A percentile compares a stretch with the other conserved stretches of the same genome.
Conservation (phyloP, 2,797 vertebrate species). For the Gymnopithys bicolor region DNA sequence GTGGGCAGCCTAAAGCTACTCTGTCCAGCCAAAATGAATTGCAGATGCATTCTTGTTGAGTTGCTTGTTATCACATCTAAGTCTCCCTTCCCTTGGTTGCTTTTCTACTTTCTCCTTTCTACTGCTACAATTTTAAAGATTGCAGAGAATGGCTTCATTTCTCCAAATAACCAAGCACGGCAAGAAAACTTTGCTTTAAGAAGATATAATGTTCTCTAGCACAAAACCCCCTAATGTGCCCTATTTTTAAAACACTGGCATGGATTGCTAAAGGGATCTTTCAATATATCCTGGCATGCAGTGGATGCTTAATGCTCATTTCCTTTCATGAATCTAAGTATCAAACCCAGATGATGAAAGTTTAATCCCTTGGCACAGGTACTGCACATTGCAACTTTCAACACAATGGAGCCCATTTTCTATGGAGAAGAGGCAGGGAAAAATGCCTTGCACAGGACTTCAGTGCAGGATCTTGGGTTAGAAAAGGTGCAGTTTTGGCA, state of each 20-base stretch:
- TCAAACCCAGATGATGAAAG: conserved; percentile 59
- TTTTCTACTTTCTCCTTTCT: neutral
- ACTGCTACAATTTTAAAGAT: neutral
- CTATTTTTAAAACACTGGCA: conserved; percentile 33
- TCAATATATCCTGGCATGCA: conserved; percentile 38
- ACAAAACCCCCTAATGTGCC: neutral
- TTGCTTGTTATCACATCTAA: neutral
- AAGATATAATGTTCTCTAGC: neutral
- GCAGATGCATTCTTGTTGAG: neutral
- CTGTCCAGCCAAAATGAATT: neutral
- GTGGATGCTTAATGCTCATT: conserved; percentile 44
- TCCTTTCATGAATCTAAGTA: conserved; percentile 27
- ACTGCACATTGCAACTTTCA: conserved; percentile 23
- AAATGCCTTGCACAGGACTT: neutral
- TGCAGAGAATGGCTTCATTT: neutral
- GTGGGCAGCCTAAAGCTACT: neutral
- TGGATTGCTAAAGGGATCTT: neutral
- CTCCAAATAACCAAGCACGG: neutral
- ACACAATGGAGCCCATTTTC: conserved; percentile 12
- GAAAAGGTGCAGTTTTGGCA: conserved; percentile 13
- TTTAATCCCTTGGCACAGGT: conserved; percentile 65
- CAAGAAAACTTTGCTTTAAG: neutral
- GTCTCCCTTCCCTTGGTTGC: neutral
- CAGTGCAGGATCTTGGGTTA: neutral
- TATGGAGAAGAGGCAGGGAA: neutral